phyloP scores from a whole-genome alignment of 2,888 invertebrate species.

The Lymantria monacha region DNA sequence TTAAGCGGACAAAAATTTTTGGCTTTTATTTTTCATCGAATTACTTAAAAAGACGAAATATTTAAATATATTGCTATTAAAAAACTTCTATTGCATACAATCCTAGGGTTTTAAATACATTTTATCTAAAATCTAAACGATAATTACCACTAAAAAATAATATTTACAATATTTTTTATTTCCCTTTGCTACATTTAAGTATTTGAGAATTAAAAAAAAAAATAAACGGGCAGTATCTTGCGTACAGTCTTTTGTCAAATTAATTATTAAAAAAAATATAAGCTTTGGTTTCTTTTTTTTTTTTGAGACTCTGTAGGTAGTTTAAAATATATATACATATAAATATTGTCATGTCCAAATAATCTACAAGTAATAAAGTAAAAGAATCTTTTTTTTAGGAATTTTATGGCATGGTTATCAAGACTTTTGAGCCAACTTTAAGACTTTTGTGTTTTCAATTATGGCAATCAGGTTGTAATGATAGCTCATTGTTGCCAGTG shows the following conservation, averaged over 20 bases:
- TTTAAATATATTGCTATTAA: no score
- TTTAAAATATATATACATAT: background rate
- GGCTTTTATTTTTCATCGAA: no score
- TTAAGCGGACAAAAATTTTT: no score
- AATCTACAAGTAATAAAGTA: no score
- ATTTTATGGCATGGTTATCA: no score
- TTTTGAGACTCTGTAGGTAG: conserved; percentile 13
- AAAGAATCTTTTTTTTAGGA: no score
- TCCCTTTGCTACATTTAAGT: background rate
- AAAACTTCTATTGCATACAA: background rate
- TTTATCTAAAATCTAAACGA: background rate
- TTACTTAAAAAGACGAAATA: no score
- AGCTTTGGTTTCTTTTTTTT: conserved; percentile 24
- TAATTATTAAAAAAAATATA: conserved; percentile 14
- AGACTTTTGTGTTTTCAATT: no score
- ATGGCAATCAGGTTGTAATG: no score
- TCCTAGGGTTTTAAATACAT: background rate
- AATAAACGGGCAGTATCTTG: conserved; percentile 35
- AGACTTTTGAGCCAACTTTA: no score
- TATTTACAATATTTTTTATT: conserved; percentile 31
- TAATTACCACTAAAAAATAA: conserved; percentile 16
- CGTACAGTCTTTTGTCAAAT: conserved; percentile 37
- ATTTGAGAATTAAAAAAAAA: conserved; percentile 2
- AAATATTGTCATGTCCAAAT: no score
- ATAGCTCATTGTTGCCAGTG: no score